These are phyloP conservation scores for Pediacus dermestoides DNA, from an alignment of 2,888 invertebrate species.

Conservation along the genomic window DNA sequence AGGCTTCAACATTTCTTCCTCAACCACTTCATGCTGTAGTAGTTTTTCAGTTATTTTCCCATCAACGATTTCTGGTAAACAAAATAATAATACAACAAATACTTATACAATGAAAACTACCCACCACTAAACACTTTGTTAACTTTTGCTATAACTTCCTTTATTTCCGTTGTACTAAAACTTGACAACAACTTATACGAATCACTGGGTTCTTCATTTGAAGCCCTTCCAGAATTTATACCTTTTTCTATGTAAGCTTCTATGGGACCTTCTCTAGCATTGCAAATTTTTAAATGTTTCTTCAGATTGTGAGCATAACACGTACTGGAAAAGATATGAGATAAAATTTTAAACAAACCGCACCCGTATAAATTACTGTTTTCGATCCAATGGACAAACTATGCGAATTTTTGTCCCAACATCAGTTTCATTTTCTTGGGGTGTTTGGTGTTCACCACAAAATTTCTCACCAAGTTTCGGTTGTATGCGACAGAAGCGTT, in stretches of 20 bases:
- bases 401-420: slow-evolving; percentile 52
- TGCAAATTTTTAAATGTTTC: slow-evolving; percentile 71
- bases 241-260: slow-evolving; percentile 56
- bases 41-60: slow-evolving; percentile 45
- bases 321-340: slow-evolving; percentile 52
- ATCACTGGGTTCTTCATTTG: slow-evolving; percentile 17
- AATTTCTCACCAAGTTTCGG: slow-evolving; percentile 64
- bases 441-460: slow-evolving; percentile 65
- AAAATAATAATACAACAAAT: slow-evolving; percentile 1
- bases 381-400: slow-evolving; percentile 69
- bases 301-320: slow-evolving; percentile 64
- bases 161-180: slow-evolving; percentile 45
- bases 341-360: slow-evolving; percentile 4
- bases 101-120: slow-evolving; percentile 13
- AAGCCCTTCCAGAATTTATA: slow-evolving; percentile 49
- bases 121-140: slow-evolving; percentile 46
- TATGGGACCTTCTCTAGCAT: slow-evolving; percentile 56
- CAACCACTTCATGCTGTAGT: slow-evolving; percentile 49
- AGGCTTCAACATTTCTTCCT: slow-evolving; percentile 51
- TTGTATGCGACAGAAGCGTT: slow-evolving; percentile 73
- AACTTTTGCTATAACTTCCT: slow-evolving; percentile 48
- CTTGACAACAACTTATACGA: slow-evolving; percentile 44
- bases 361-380: slow-evolving; percentile 56
- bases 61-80: slow-evolving; percentile 22
- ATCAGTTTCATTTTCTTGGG: slow-evolving; percentile 31